Percentiles rank a stretch among this genome's conserved stretches.
Evolutionary conservation across 2,888 invertebrate genomes (phyloP).

Genomic region (Brenthis daphne): DNA sequence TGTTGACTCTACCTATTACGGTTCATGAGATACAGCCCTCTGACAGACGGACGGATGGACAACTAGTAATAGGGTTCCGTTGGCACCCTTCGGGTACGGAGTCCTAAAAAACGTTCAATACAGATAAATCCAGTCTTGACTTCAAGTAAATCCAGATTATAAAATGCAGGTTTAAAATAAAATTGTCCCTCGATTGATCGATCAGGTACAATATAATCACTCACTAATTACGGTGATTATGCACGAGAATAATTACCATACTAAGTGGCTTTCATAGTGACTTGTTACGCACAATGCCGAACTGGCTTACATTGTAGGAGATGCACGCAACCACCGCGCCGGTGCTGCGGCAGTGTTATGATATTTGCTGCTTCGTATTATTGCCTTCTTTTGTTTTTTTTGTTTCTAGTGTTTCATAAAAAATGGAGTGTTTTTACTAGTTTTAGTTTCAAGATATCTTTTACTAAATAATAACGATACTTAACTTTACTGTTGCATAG

Average conservation of each 20-base stretch:
- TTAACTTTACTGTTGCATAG: no score
- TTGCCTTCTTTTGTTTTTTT: no score
- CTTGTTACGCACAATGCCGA: constrained; percentile 24
- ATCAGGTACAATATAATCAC: constrained; percentile 32
- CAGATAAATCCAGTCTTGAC: constrained; percentile 1
- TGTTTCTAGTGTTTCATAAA: no score
- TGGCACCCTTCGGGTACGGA: no score
- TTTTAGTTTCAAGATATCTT: no score
- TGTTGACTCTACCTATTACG: no score
- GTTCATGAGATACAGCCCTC: no score
- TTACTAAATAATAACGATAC: no score
- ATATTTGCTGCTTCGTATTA: neutral
- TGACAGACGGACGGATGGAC: no score
- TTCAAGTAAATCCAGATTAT: constrained; percentile 7
- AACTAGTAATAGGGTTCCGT: no score
- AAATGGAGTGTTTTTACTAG: no score
- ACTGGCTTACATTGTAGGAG: constrained; percentile 19
- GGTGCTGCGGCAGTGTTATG: neutral
- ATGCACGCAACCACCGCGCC: no score
- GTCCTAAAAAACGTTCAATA: neutral
- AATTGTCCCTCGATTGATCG: constrained; percentile 30
- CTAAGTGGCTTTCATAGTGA: constrained; percentile 31
- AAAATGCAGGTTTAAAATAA: constrained; percentile 24
- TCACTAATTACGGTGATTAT: constrained; percentile 32
- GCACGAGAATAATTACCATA: constrained; percentile 31